Evolutionary conservation across 2,113 vertebrate genomes (phyloP).

Genomic region (Lepus europaeus): DNA sequence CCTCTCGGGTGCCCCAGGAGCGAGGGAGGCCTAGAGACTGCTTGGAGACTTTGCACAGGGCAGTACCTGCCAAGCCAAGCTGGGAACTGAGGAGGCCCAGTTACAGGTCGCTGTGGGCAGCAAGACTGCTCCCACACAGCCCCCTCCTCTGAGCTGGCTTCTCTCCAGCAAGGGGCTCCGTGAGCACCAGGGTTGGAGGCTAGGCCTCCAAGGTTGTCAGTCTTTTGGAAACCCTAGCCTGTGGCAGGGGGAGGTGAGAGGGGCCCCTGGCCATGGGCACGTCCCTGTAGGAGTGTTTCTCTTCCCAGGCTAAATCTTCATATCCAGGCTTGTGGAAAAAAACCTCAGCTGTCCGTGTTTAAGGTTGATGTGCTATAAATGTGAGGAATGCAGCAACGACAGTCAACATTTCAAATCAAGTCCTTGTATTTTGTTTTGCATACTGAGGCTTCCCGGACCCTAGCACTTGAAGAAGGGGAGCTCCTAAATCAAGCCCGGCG

Average conservation of each 20-base stretch:
- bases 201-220: slow-evolving; percentile 28
- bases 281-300: background rate
- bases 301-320: slow-evolving; percentile 28
- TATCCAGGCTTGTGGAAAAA: slow-evolving; percentile 1
- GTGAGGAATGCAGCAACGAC: background rate
- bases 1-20: slow-evolving; percentile 77
- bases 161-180: slow-evolving; percentile 34
- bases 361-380: background rate
- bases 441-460: background rate
- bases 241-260: background rate
- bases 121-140: background rate
- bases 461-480: background rate
- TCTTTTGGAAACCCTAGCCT: slow-evolving; percentile 49
- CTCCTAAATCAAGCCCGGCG: background rate
- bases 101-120: slow-evolving; percentile 61
- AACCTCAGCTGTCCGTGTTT: background rate
- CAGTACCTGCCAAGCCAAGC: slow-evolving; percentile 74
- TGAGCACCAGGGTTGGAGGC: background rate
- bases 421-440: background rate
- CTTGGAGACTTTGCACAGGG: slow-evolving; percentile 69
- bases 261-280: background rate
- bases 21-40: slow-evolving; percentile 65
- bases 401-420: background rate
- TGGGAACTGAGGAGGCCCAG: slow-evolving; percentile 75
- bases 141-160: background rate